Conservation (phyloP, 2,888 invertebrate species). For the Apotomis betuletana region DNA sequence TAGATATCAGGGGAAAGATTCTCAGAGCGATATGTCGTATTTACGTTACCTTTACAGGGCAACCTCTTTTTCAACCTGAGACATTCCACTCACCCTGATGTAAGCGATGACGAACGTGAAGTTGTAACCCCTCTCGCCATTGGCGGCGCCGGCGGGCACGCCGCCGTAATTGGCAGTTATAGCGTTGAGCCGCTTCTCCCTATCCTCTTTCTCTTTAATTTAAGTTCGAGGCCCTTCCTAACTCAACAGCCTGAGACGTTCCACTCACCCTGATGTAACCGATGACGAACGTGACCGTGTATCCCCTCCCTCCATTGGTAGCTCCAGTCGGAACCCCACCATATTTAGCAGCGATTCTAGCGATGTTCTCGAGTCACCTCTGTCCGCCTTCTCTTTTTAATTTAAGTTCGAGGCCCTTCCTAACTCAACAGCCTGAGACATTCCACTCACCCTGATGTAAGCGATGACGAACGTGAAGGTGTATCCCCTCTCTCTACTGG, state of each 20-base stretch:
- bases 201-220: slow-evolving; percentile 41
- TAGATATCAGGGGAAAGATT: no score
- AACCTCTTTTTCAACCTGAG: no score
- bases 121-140: slow-evolving; percentile 97
- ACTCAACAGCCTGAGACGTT: no score
- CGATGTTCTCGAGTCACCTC: slow-evolving; percentile 85
- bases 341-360: slow-evolving; percentile 86
- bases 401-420: no score
- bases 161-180: slow-evolving; percentile 92
- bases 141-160: slow-evolving; percentile 94
- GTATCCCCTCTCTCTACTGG: slow-evolving; percentile 97
- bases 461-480: slow-evolving; percentile 99
- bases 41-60: no score
- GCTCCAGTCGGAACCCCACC: slow-evolving; percentile 96
- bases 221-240: no score
- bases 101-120: slow-evolving; percentile 99
- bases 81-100: slow-evolving; percentile 87
- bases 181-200: slow-evolving; percentile 87
- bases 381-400: slow-evolving; percentile 56
- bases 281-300: slow-evolving; percentile 98
- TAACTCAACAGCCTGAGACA: no score
- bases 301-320: slow-evolving; percentile 97
- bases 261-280: slow-evolving; percentile 95
- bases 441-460: slow-evolving; percentile 91
- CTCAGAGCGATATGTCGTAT: no score